These are phyloP conservation scores for Campylomormyrus tamandua DNA, from an alignment of 2,113 vertebrate genomes.

Conservation along the genomic window DNA sequence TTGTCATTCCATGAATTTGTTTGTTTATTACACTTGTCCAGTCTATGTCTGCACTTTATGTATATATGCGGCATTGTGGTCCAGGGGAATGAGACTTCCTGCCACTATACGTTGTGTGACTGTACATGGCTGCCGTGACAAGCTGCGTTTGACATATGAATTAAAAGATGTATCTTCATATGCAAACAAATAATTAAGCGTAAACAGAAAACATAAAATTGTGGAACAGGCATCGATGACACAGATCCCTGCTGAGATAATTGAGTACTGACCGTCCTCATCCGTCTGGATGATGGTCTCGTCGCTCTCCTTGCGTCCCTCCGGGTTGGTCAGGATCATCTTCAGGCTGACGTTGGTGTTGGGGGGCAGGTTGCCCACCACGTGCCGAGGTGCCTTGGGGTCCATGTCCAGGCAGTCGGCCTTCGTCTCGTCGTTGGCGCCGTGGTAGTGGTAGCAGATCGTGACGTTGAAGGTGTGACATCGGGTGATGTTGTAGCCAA, in stretches of 20 bases:
- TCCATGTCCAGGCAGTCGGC: constrained; percentile 96
- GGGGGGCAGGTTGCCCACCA: constrained; percentile 84
- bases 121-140: neutral
- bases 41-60: neutral
- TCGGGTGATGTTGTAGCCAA: constrained; percentile 97
- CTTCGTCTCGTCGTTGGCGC: constrained; percentile 77
- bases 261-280: constrained; percentile 74
- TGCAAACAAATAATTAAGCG: neutral
- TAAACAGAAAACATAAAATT: neutral
- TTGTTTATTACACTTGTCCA: neutral
- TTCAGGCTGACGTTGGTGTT: constrained; percentile 97
- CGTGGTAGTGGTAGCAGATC: constrained; percentile 93
- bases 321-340: constrained; percentile 96
- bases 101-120: neutral
- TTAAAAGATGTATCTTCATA: neutral
- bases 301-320: constrained; percentile 94
- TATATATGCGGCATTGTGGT: neutral
- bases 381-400: constrained; percentile 88
- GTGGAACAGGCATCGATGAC: too few species aligned
- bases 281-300: constrained; percentile 95
- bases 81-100: neutral
- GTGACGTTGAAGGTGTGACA: constrained; percentile 98
- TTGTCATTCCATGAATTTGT: neutral
- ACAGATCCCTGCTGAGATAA: neutral
- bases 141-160: too few species aligned